Conservation (phyloP, 2,888 invertebrate genomes). For the Phragmatobia fuliginosa region DNA sequence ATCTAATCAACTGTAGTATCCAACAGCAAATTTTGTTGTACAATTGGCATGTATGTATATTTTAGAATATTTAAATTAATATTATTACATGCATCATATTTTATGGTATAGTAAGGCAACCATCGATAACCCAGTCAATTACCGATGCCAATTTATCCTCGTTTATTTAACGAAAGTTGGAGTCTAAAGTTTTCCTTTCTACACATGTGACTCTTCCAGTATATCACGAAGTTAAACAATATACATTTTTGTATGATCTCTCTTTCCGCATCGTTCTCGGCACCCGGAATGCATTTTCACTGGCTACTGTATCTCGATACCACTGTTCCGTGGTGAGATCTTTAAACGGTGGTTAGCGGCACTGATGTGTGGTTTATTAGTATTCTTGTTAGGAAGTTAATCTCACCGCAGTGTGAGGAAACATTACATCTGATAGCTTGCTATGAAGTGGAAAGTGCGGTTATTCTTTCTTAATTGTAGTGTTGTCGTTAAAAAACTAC, state of each 20-base stretch:
- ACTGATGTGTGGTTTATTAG: slow-evolving; percentile 42
- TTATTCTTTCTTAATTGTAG: not conserved
- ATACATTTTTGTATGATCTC: slow-evolving; percentile 48
- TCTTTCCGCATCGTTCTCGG: slow-evolving; percentile 64
- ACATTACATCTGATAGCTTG: slow-evolving; percentile 20
- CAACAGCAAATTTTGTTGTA: too few relatives aligned
- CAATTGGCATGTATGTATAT: too few relatives aligned
- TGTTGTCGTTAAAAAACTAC: not conserved
- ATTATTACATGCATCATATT: too few relatives aligned
- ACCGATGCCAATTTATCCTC: too few relatives aligned
- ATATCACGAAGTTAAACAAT: not conserved
- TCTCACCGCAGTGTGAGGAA: slow-evolving; percentile 31
- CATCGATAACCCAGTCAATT: too few relatives aligned
- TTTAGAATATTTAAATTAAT: too few relatives aligned
- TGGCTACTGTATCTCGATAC: slow-evolving; percentile 70
- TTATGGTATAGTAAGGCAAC: too few relatives aligned
- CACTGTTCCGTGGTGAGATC: slow-evolving; percentile 77
- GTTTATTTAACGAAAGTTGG: too few relatives aligned
- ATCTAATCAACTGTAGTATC: too few relatives aligned
- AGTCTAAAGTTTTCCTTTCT: not conserved
- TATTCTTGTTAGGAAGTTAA: slow-evolving; percentile 41
- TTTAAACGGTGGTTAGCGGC: slow-evolving; percentile 50
- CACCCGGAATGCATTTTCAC: slow-evolving; percentile 79
- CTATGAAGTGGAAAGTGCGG: slow-evolving; percentile 11
- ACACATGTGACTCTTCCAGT: slow-evolving; percentile 26